These are phyloP conservation scores for Cisticola juncidis DNA, from an alignment of 2,113 vertebrate genomes.

Conservation along the genomic window DNA sequence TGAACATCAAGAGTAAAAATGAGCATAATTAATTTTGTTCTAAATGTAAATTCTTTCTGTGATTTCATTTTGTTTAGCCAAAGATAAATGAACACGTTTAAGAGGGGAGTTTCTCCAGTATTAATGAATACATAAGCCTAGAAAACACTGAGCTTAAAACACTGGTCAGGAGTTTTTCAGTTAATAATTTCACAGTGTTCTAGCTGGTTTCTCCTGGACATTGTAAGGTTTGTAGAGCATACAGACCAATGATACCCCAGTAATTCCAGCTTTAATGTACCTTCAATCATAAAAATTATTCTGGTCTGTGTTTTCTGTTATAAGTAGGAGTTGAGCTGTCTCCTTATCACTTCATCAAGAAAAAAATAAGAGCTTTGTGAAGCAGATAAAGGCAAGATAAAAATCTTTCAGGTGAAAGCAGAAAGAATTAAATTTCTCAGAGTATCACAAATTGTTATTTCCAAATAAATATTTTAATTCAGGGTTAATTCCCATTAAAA, in stretches of 20 bases:
- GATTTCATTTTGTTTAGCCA: conserved; percentile 16
- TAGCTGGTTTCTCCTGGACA: conserved; percentile 10
- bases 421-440: neutral
- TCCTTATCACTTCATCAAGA: neutral
- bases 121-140: neutral
- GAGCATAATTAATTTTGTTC: conserved; percentile 31
- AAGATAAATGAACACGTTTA: conserved; percentile 11
- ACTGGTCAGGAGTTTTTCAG: neutral
- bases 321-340: neutral
- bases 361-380: neutral
- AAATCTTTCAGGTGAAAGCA: neutral
- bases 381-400: neutral
- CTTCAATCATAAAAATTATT: neutral
- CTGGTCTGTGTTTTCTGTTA: neutral
- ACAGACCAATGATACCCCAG: neutral
- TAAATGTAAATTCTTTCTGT: conserved; percentile 20
- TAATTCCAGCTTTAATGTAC: neutral
- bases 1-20: conserved; percentile 31
- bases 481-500: neutral
- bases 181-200: conserved; percentile 10
- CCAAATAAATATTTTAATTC: neutral
- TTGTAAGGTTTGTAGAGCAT: conserved; percentile 12
- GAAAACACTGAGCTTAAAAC: neutral
- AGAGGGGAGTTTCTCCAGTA: neutral
- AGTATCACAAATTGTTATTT: neutral